phyloP scores from a whole-genome alignment of 2,797 vertebrate species.

The Gobionotothen gibberifrons region DNA sequence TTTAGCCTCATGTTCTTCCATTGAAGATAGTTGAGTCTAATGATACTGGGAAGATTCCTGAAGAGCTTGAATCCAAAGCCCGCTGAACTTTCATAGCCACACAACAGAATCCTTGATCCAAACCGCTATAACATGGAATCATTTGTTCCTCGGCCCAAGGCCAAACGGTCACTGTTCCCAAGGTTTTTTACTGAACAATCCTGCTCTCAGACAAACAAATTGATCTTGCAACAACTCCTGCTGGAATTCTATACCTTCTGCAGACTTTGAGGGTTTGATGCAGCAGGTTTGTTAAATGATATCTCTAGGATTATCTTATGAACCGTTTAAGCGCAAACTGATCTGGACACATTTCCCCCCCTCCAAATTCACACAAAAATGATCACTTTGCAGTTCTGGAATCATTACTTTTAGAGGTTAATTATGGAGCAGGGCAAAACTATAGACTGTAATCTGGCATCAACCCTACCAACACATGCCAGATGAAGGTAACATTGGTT shows the following conservation, averaged over 20 bases:
- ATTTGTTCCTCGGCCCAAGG: background rate
- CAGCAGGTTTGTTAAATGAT: slow-evolving; percentile 13
- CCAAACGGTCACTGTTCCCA: background rate
- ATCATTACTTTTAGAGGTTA: background rate
- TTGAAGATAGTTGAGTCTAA: background rate
- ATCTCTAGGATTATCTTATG: background rate
- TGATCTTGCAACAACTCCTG: background rate
- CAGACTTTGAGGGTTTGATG: background rate
- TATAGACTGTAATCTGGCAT: too few species aligned
- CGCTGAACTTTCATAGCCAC: background rate
- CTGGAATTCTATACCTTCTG: slow-evolving; percentile 8
- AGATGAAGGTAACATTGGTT: background rate
- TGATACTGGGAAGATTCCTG: background rate
- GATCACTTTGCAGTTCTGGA: too few species aligned
- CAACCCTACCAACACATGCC: background rate
- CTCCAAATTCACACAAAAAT: background rate
- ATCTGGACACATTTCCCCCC: background rate
- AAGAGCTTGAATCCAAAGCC: slow-evolving; percentile 8
- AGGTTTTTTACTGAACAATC: slow-evolving; percentile 6
- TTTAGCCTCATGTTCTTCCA: background rate
- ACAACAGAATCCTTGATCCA: slow-evolving; percentile 14
- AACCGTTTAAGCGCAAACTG: background rate
- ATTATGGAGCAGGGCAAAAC: background rate
- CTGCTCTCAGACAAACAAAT: slow-evolving; percentile 12
- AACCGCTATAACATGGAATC: slow-evolving; percentile 33